phyloP scores from a whole-genome alignment of 2,113 vertebrate species.

The Hyaena hyaena region DNA sequence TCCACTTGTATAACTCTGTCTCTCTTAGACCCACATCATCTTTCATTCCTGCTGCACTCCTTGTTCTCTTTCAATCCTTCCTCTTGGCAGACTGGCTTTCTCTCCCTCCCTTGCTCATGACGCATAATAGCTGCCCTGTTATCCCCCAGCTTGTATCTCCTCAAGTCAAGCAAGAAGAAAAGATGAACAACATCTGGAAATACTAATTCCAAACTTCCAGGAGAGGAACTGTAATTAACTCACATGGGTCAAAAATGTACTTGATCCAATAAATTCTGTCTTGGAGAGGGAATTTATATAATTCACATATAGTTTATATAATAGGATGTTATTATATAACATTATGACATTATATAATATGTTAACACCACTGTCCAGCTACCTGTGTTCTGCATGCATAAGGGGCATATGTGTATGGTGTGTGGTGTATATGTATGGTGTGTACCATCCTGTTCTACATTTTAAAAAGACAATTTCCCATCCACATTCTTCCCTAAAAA shows the following conservation, averaged over 20 bases:
- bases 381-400: fast-evolving
- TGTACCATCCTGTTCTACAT: background rate
- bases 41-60: background rate
- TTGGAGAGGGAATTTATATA: background rate
- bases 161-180: background rate
- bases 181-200: background rate
- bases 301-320: background rate
- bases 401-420: background rate
- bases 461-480: conserved; percentile 18
- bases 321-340: too few species aligned
- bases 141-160: background rate
- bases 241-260: background rate
- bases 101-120: background rate
- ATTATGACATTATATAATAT: background rate
- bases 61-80: background rate
- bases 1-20: background rate
- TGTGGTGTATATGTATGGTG: background rate
- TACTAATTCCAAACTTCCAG: background rate
- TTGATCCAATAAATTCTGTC: background rate
- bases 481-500: background rate
- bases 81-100: background rate
- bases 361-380: background rate
- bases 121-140: background rate
- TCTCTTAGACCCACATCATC: background rate
- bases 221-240: background rate